Percentiles rank a stretch among this genome's conserved stretches.
These are phyloP conservation scores for Sprattus sprattus DNA, from an alignment of 2,113 vertebrate species.

Conservation along the genomic window DNA sequence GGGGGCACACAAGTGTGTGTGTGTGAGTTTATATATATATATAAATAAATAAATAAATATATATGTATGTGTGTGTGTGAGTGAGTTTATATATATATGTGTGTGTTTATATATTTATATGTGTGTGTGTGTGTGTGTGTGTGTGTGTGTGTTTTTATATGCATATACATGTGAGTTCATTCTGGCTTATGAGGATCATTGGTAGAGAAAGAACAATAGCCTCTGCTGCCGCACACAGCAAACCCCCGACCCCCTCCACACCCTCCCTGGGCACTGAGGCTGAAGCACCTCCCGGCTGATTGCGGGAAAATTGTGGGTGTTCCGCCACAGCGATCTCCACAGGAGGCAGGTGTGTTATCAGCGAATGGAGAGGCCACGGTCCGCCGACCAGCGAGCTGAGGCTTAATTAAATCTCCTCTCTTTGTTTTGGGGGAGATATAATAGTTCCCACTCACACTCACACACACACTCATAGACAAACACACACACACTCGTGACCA, in stretches of 20 bases:
- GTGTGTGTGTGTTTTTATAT: not conserved
- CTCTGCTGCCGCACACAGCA: not conserved
- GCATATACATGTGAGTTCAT: not conserved
- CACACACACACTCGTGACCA: not conserved
- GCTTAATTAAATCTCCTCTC: slow-evolving; percentile 8
- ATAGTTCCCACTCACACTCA: not conserved
- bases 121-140: too few species aligned
- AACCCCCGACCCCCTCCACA: too few species aligned
- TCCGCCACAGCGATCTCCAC: not conserved
- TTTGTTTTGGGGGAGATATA: slow-evolving; percentile 7
- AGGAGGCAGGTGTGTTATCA: not conserved
- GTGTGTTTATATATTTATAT: not conserved
- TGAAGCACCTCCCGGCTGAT: not conserved
- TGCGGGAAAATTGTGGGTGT: not conserved
- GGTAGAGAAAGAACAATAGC: not conserved
- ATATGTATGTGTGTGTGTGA: not conserved
- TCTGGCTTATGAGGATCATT: not conserved
- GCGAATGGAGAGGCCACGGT: not conserved
- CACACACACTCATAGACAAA: too few species aligned
- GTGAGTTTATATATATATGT: not conserved
- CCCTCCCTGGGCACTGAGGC: not conserved
- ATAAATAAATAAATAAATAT: too few species aligned
- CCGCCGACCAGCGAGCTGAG: not conserved
- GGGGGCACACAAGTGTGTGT: too few species aligned
- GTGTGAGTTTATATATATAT: too few species aligned